These are phyloP conservation scores for Pteromalus puparum DNA, from an alignment of 1,140 invertebrate species.

Conservation along the genomic window DNA sequence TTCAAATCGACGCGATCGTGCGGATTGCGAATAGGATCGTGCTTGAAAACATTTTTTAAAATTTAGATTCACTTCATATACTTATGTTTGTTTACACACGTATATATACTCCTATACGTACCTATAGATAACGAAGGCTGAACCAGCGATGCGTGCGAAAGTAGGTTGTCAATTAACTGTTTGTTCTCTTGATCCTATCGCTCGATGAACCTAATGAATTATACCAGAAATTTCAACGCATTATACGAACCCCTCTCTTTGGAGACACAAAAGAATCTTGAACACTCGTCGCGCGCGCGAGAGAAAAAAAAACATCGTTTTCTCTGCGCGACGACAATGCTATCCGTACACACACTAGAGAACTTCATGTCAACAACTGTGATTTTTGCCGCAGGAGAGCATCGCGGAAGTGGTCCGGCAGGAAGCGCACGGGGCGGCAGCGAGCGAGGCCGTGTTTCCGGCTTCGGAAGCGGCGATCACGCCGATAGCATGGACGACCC, in stretches of 20 bases:
- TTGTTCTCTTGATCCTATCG: background rate
- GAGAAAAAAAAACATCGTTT: conserved; percentile 41
- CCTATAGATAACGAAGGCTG: too few relatives aligned
- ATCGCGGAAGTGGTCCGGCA: conserved; percentile 65
- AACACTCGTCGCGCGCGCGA: conserved; percentile 38
- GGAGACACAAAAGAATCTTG: background rate
- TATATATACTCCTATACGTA: too few relatives aligned
- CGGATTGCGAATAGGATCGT: too few relatives aligned
- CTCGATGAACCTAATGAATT: conserved; percentile 1
- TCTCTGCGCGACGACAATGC: background rate
- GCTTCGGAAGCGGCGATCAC: conserved; percentile 68
- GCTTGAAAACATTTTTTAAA: too few relatives aligned
- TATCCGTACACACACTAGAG: conserved; percentile 24
- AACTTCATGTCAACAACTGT: conserved; percentile 27
- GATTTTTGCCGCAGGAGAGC: conserved; percentile 60
- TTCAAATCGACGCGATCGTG: too few relatives aligned
- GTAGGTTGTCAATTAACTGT: background rate
- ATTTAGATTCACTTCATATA: too few relatives aligned
- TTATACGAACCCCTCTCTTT: background rate
- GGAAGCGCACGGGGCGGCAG: conserved; percentile 59
- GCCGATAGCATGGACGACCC: conserved; percentile 72
- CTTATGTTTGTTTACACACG: too few relatives aligned
- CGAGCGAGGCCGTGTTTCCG: conserved; percentile 70
- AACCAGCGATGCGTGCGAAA: background rate
- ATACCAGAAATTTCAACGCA: background rate